Evolutionary conservation across 2,797 vertebrate species (phyloP), one percentile per base, ranked within the genome.

Genomic region (Enteromius trimaculatus): DNA sequence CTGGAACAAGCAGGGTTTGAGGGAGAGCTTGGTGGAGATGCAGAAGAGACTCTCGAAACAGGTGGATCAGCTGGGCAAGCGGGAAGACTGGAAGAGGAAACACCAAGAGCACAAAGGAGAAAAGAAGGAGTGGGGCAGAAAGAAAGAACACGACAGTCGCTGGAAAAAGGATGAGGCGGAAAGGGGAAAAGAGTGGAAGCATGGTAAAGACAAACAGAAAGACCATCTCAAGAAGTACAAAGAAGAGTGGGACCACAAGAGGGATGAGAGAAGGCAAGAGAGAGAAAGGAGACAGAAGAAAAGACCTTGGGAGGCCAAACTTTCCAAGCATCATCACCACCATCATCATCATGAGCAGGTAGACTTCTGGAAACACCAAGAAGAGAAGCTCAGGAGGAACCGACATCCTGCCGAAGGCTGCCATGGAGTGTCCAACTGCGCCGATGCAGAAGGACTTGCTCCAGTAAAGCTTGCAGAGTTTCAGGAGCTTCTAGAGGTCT

Each of bases 161-260:
- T 34, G 88, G 89, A 91, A 75, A 69, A 83, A 84, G 9, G 90
- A 91, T 1, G 82, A 86, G 17, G 47, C 0, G 17, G 80, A 80
- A n/a, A 64, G 11, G 6, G 78, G 49, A 62, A 92, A 90, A 39
- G 89, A 89, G 0, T 44, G 89, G 89, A 94, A 92, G 81, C 87
- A 89, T 2, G 26, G 82, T 77, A 93, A 91, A 60, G 86, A 92
- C 42, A 81, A 88, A 55, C 60, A 64, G 42, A 85, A 83, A 76
- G 88, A 83, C 1, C 92, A 94, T 6, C 92, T 92, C 89, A 92
- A 90, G 89, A 93, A 91, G 87, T 90, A 93, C 88, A 92, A 92
- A 82, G 92, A 93, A 0, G 93, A 95, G 84, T 94, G 94, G 94
- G 93, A 94, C 87, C 87, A 88, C 78, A 93, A 92, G 88, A 95